These are phyloP conservation scores for Sminthurides bifidus DNA, from an alignment of 1,140 invertebrate species.

Conservation along the genomic window DNA sequence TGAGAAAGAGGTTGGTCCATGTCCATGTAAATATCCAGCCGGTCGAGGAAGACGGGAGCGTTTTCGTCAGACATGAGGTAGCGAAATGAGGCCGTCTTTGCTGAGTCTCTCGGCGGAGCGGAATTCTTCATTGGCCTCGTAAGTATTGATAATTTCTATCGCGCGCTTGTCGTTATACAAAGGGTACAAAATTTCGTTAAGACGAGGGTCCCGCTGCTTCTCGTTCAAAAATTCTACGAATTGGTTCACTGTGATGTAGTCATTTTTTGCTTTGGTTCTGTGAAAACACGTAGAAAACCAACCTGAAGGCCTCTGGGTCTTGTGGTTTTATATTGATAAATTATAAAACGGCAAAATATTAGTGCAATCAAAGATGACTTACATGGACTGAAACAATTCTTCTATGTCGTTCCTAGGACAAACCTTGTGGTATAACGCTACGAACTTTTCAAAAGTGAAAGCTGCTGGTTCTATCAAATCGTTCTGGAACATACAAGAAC, in stretches of 20 bases:
- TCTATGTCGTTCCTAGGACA: slow-evolving; percentile 98
- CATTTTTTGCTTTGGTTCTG: slow-evolving; percentile 79
- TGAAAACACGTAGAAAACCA: slow-evolving; percentile 25
- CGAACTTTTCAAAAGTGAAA: slow-evolving; percentile 99
- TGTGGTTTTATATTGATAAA: too few relatives aligned
- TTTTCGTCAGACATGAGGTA: slow-evolving; percentile 99
- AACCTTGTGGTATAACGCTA: slow-evolving; percentile 95
- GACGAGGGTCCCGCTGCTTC: slow-evolving; percentile 91
- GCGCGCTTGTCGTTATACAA: slow-evolving; percentile 91
- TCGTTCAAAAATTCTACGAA: slow-evolving; percentile 94
- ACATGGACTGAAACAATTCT: slow-evolving; percentile 94
- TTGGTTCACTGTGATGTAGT: slow-evolving; percentile 72
- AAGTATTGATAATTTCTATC: slow-evolving; percentile 82
- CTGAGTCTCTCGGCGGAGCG: slow-evolving; percentile 54
- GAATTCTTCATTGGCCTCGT: slow-evolving; percentile 71
- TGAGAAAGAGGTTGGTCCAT: slow-evolving; percentile 97
- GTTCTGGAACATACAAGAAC: slow-evolving; percentile 43
- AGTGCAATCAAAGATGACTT: slow-evolving; percentile 44
- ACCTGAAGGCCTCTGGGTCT: background rate
- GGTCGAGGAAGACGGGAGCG: slow-evolving; percentile 93
- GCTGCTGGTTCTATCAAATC: slow-evolving; percentile 88
- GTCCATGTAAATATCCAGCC: slow-evolving; percentile 94
- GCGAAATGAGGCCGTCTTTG: slow-evolving; percentile 86
- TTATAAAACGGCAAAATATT: too few relatives aligned
- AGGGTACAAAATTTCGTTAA: slow-evolving; percentile 98